Evolutionary conservation across 2,888 invertebrate species (phyloP), one percentile per base, ranked within the genome.

Genomic region (Eilema caniola): DNA sequence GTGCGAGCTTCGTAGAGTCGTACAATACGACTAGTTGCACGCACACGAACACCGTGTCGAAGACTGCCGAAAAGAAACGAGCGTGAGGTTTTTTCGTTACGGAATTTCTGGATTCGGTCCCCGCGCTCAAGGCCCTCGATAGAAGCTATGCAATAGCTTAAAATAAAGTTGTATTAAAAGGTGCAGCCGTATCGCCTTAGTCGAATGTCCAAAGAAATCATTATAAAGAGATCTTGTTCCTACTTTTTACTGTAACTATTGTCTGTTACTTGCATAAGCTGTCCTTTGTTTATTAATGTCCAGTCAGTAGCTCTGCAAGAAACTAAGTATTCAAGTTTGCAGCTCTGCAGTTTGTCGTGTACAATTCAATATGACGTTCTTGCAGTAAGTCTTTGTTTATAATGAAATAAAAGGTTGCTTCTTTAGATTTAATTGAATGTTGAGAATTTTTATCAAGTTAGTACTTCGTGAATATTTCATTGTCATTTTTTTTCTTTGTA

Each of bases 331-430:
- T 12, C 24, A 24, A 24, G 24, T 59, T 25, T 24, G 25, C 57
- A 59, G n/a, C 57, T 59, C 57, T 24, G 57, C 57, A 59, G 57
- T 59, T 25, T 41, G 62, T 37, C 12, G 62, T 62, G n/a, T 25
- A 5, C 20, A 47, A 1, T 47, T 47, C 4, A 41, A 41, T 41
- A 41, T 20, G n/a, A 53, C n/a, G 53, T n/a, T 10, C 20, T 47
- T 53, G n/a, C 7, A n/a, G 10, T n/a, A n/a, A 53, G n/a, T 53
- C 53, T n/a, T 53, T 10, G 20, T 53, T n/a, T 20, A 10, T 53
- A n/a, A 53, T 53, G 1, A n/a, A 53, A 53, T 7, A 47, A 47
- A 47, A 47, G 53, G n/a, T 53, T 53, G 20, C 53, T 41, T 12
- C 41, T 41, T 41, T 41, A 16, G 20, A 47, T 5, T 47, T 20